Evolutionary conservation across 2,888 invertebrate species (phyloP).

Genomic region (Ceramica pisi): DNA sequence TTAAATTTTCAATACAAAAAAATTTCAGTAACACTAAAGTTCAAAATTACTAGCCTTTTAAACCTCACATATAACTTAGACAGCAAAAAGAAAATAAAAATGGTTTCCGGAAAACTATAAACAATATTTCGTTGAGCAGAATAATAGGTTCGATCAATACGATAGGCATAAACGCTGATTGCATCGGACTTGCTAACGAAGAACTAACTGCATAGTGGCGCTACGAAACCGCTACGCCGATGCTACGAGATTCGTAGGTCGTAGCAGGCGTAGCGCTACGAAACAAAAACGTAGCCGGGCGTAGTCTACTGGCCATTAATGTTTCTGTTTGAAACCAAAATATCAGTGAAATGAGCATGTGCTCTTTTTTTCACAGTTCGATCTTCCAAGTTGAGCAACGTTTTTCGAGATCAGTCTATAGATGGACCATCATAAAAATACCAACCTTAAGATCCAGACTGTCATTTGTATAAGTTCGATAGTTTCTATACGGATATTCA

Average conservation of each 20-base stretch:
- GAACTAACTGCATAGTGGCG: background rate
- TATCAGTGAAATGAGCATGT: too few relatives aligned
- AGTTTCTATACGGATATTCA: too few relatives aligned
- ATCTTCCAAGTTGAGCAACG: too few relatives aligned
- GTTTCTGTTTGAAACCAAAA: background rate
- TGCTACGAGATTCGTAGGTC: constrained; percentile 25
- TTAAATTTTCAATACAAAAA: too few relatives aligned
- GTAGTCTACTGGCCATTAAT: background rate
- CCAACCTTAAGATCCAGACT: too few relatives aligned
- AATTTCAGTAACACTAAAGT: too few relatives aligned
- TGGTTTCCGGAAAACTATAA: background rate
- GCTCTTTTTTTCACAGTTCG: too few relatives aligned
- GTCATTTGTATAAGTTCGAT: too few relatives aligned
- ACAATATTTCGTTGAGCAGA: background rate
- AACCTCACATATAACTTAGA: too few relatives aligned
- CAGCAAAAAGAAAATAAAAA: background rate
- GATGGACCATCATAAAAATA: too few relatives aligned
- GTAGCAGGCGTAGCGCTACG: constrained; percentile 39
- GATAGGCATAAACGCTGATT: constrained; percentile 9
- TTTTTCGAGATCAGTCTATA: too few relatives aligned
- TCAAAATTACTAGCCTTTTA: too few relatives aligned
- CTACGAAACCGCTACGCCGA: constrained; percentile 5
- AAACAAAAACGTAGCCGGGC: background rate
- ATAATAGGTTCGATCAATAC: background rate
- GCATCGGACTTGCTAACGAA: constrained; percentile 1